Evolutionary conservation across 2,888 invertebrate species (phyloP), one percentile per base, ranked within the genome.

Genomic region (Xylota sylvarum): DNA sequence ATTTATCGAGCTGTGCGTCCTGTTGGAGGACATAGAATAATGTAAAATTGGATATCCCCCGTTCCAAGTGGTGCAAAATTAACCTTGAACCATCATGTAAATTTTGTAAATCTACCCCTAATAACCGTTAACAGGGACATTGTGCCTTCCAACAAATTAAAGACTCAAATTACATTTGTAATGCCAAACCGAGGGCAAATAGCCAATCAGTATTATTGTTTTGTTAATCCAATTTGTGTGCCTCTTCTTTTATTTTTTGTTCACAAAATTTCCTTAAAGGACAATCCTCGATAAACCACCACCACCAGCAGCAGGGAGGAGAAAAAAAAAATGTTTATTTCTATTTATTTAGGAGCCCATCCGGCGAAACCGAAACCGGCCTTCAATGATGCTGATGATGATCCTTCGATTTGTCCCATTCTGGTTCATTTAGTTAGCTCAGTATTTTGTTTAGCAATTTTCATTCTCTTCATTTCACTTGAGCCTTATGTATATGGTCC

Each of bases 381-480:
- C 76, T 50, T 67, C 72, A 56, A 65, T 67, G 76, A 73, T 62
- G 81, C 76, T 78, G 86, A 77, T 78, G 86, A 86, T 82, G 81
- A 86, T 82, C 77, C 77, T 86, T 86, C 86, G 86, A 86, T 86
- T 82, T 81, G 82, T 77, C 62, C 65, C 65, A 64, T 84, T 85
- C 80, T 52, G 76, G 86, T 86, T 86, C 82, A 86, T 86, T 86
- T 86, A 78, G 55, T 69, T 14, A 32, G 60, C 35, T 55, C 56
- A 64, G 86, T 86, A 58, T 78, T 86, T 86, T 86, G 86, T 82
- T 86, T 86, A 82, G 62, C 73, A 48, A 86, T 82, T 86, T 79
- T 64, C 78, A 27, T 69, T 30, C 65, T 78, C 77, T 60, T 55
- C 58, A 76, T 76, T 52, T 74, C 55, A 64, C 56, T 56, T 32